These are phyloP conservation scores for Terrapene triunguis DNA, from an alignment of 2,113 vertebrate species.

Conservation along the genomic window DNA sequence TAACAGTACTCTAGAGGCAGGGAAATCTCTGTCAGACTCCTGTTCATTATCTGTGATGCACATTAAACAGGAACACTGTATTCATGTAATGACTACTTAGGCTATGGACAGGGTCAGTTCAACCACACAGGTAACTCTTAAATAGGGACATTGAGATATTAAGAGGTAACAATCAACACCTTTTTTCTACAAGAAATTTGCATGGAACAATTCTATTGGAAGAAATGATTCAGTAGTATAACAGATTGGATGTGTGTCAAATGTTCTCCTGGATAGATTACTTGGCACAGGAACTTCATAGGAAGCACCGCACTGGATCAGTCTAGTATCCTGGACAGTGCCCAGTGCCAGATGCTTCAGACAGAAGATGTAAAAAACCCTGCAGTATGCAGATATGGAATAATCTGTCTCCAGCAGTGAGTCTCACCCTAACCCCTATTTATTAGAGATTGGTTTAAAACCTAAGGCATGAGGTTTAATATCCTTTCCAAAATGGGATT, in stretches of 20 bases:
- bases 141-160: no score
- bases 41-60: background rate
- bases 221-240: background rate
- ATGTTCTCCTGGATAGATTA: background rate
- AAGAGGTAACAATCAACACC: no score
- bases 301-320: background rate
- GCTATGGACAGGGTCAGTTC: background rate
- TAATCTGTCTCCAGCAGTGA: background rate
- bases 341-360: background rate
- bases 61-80: background rate
- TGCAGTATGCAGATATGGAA: background rate
- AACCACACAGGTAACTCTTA: background rate
- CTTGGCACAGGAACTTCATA: background rate
- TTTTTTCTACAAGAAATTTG: background rate
- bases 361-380: background rate
- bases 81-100: background rate
- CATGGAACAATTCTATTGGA: background rate
- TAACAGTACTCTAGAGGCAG: background rate
- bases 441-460: background rate
- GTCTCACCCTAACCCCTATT: background rate
- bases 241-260: background rate
- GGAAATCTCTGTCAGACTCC: background rate
- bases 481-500: background rate
- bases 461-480: background rate
- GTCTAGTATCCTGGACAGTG: background rate